Evolutionary conservation across 2,113 vertebrate genomes (phyloP), one percentile per base, ranked within the genome.

Genomic region (Leuciscus idus): DNA sequence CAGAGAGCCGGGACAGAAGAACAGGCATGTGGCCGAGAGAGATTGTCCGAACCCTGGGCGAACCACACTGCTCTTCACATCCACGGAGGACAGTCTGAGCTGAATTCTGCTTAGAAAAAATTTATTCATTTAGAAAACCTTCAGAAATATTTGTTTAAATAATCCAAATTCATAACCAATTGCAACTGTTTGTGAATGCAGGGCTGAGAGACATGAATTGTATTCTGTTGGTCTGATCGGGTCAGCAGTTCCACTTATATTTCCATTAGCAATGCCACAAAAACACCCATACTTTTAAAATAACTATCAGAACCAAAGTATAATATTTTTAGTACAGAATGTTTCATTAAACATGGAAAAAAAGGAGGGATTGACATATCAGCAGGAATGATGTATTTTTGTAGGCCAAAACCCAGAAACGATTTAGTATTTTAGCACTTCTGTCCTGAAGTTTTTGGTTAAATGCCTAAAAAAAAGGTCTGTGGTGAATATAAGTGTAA

Each of bases 1-100:
- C 98, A 0, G 98, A 99, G 1, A 99, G 92, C 43, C 96, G 97
- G 81, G 90, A 95, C 2, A 97, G 92, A 80, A 97, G 92, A 0
- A 94, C 96, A 0, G 97, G 97, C 0, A 52, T 89, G 1, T 96
- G 95, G 57, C 95, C 95, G 0, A 93, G 91, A 0, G 98, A 99
- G 6, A 96, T 36, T 0, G 97, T 99, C 4, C 97, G 95, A 4
- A 97, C 95, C 0, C 96, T 94, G 48, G 95, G 94, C 46, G 97
- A 99, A 33, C 98, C 97, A n/a, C 98, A 99, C 1, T 90, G 95
- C 80, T 99, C 98, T 94, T 99, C 98, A 0, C 93, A 96, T 26
- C 98, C 98, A 46, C 98, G 94, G 33, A 99, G 91, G 74, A 97
- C 94, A 0, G 98, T 99, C 86, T 98, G 89, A 3, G 98, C 97